Evolutionary conservation across 2,888 invertebrate species (phyloP), one percentile per base, ranked within the genome.

Genomic region (Oscheius onirici): DNA sequence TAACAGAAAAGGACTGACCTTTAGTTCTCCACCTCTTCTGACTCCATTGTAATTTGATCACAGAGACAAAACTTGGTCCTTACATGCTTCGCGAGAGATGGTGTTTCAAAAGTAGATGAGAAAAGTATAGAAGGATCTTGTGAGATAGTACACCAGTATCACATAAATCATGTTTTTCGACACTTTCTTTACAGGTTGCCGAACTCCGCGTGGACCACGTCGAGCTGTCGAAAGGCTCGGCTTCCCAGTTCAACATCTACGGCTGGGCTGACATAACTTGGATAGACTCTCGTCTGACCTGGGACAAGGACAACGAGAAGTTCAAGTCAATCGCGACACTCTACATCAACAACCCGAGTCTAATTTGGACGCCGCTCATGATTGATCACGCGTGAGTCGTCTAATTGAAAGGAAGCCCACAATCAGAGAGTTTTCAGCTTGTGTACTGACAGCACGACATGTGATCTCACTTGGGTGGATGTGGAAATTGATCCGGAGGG

Each of bases 241-340:
- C 73, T 8, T 78, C 80, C 69, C 83, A 85, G 49, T 85, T 85
- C 76, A 79, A 79, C 55, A 73, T 85, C 26, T 79, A 76, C 68
- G 85, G 85, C 1, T 82, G 83, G 49, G 73, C 86, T 44, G 79
- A 73, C 34, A 40, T 85, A 72, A 82, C 82, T 20, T 85, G 85
- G 85, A 58, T 71, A 13, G 85, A 85, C 58, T 72, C 76, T 5
- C 77, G 85, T 10, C 66, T 85, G 51, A 75, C 70, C n/a, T 85
- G 85, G 85, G 72, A 82, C 20, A 75, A 70, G 24, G 75, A 75
- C 15, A 80, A n/a, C n/a, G n/a, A n/a, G n/a, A n/a, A 81, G 17
- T 86, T 80, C 78, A 66, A 76, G 3, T 34, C 34, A 8, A 57
- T 75, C 28, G 20, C 52, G 17, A 40, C 55, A 5, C 17, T 70